A percentile compares a stretch with the other conserved stretches of the same genome.
Conservation (phyloP, 2,888 invertebrate genomes). For the Spodoptera littoralis region DNA sequence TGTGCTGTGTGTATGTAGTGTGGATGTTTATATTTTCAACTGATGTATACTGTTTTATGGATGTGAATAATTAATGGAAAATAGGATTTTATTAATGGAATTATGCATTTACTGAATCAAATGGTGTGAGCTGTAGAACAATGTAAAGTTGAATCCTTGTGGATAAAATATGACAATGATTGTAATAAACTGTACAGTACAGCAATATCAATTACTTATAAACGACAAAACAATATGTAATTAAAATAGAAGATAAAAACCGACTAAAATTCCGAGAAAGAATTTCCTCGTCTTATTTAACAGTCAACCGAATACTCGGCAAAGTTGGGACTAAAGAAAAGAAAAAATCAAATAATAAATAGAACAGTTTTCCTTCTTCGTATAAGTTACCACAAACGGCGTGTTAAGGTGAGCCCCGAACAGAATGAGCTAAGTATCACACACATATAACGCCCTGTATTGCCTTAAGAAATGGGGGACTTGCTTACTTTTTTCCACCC, state of each 20-base stretch:
- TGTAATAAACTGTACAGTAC: no score
- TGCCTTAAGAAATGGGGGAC: constrained; percentile 83
- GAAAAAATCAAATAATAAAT: constrained; percentile 56
- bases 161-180: no score
- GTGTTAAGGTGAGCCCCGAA: constrained; percentile 81
- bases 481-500: constrained; percentile 78
- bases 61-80: no score
- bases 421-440: constrained; percentile 78
- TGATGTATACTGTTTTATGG: no score
- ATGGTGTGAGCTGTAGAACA: no score
- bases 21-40: no score
- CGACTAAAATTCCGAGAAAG: constrained; percentile 6
- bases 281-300: constrained; percentile 49
- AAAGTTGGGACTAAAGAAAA: constrained; percentile 18
- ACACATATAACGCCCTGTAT: constrained; percentile 76
- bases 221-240: constrained; percentile 5
- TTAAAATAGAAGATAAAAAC: constrained; percentile 1
- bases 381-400: constrained; percentile 81
- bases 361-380: constrained; percentile 64
- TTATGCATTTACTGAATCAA: no score
- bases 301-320: constrained; percentile 36
- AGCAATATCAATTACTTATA: neutral
- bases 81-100: no score
- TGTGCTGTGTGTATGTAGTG: no score
- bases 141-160: no score